These are phyloP conservation scores for Tinamus guttatus DNA, from an alignment of 2,113 vertebrate species.

Conservation along the genomic window DNA sequence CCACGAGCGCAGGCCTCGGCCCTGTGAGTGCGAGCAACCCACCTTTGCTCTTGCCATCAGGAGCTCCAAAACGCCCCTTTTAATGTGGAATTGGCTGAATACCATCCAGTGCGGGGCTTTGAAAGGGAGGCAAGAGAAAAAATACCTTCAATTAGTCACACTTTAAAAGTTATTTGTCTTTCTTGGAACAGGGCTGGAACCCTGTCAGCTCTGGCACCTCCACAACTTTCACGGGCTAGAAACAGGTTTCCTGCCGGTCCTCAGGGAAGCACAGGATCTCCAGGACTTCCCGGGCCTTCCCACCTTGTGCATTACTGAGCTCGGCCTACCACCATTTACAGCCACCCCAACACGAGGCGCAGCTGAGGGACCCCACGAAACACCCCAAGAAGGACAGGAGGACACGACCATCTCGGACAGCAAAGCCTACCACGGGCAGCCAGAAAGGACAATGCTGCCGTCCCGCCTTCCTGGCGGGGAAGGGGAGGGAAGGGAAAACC, in stretches of 20 bases:
- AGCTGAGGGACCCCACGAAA: neutral
- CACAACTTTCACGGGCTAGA: neutral
- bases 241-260: neutral
- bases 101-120: neutral
- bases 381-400: neutral
- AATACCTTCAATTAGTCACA: neutral
- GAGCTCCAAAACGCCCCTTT: conserved; percentile 13
- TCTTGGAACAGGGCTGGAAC: neutral
- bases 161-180: neutral
- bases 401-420: neutral
- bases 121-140: conserved; percentile 6
- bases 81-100: conserved; percentile 13
- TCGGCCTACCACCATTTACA: neutral
- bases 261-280: neutral
- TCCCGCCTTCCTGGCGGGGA: neutral
- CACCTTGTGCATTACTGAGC: neutral
- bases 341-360: neutral
- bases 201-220: neutral
- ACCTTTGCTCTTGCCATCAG: conserved; percentile 17
- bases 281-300: neutral
- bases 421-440: neutral
- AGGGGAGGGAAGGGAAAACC: neutral
- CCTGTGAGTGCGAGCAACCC: neutral
- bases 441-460: neutral
- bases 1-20: neutral